phyloP scores from a whole-genome alignment of 2,113 vertebrate genomes.

The Hippocampus zosterae region DNA sequence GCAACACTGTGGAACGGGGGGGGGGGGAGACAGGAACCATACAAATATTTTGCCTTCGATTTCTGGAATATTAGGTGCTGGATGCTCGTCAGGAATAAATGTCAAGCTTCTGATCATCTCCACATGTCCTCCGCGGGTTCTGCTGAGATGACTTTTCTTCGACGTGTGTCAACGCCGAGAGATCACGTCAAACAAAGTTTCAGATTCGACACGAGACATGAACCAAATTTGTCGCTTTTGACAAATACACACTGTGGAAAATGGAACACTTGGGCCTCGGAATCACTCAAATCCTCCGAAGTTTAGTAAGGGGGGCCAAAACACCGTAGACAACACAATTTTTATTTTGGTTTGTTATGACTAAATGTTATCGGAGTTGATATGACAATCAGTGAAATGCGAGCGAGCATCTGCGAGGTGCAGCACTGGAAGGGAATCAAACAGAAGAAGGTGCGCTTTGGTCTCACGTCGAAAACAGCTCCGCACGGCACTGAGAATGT shows the following conservation, averaged over 20 bases:
- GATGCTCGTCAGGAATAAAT: slow-evolving; percentile 2
- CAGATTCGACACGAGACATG: background rate
- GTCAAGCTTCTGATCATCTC: background rate
- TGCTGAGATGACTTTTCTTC: slow-evolving; percentile 8
- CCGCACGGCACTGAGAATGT: background rate
- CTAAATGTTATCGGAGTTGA: background rate
- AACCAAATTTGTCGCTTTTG: background rate
- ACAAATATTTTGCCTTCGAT: background rate
- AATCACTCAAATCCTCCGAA: background rate
- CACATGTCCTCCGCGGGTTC: background rate
- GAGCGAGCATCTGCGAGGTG: background rate
- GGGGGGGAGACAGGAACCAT: background rate
- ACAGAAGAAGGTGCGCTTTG: no score
- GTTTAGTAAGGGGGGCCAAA: background rate
- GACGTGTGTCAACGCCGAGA: background rate
- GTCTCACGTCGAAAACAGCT: no score
- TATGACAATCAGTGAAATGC: background rate
- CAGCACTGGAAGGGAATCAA: background rate
- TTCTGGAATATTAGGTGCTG: background rate
- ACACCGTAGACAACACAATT: background rate
- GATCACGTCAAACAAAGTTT: background rate
- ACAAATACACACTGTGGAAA: background rate
- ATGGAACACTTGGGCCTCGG: background rate
- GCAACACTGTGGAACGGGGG: background rate
- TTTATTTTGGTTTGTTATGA: no score